Percentiles rank a stretch among this genome's conserved stretches.
phyloP scores from a whole-genome alignment of 2,888 invertebrate species.

The Alentia gelatinosa region DNA sequence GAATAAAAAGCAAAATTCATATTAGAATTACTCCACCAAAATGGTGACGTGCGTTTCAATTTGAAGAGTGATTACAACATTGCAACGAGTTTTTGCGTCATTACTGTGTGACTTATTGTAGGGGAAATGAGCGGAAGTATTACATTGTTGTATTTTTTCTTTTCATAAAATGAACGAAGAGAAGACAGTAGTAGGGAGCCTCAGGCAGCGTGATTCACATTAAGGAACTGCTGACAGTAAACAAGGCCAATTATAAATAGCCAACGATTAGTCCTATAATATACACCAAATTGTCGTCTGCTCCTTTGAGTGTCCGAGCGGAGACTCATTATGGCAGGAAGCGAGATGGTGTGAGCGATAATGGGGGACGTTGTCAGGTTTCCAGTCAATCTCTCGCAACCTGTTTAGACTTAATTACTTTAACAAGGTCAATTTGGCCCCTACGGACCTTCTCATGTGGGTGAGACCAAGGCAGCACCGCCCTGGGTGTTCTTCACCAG shows the following conservation, averaged over 20 bases:
- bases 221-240: neutral
- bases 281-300: conserved; percentile 21
- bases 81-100: too few species aligned
- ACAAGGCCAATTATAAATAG: neutral
- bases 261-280: neutral
- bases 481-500: neutral
- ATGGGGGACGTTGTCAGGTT: neutral
- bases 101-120: too few species aligned
- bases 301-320: neutral
- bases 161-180: neutral
- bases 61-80: too few species aligned
- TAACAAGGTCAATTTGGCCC: conserved; percentile 33
- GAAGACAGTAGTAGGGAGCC: too few species aligned
- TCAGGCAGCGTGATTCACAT: neutral
- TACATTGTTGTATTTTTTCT: neutral
- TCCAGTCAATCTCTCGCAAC: conserved; percentile 12
- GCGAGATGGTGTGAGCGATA: conserved; percentile 33
- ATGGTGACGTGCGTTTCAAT: too few species aligned
- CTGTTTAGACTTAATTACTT: conserved; percentile 23
- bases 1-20: too few species aligned
- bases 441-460: neutral
- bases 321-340: neutral
- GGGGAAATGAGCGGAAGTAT: too few species aligned
- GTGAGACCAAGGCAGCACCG: neutral
- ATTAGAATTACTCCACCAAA: too few species aligned